Conservation (phyloP, 1,140 invertebrate genomes). For the Drosophila cardini region DNA sequence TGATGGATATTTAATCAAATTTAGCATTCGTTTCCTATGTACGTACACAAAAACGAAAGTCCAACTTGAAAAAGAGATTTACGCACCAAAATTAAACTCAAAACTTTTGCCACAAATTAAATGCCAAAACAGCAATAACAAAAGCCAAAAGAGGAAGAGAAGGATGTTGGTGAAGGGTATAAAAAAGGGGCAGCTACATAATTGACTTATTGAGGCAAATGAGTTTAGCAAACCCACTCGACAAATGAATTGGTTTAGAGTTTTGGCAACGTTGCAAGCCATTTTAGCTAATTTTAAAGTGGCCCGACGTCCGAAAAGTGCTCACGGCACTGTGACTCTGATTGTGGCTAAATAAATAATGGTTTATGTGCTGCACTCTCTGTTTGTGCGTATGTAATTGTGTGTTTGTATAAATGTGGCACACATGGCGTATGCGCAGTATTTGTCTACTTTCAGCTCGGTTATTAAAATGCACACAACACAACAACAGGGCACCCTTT, state of each 20-base stretch:
- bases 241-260: conserved; percentile 63
- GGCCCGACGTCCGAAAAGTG: conserved; percentile 39
- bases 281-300: conserved; percentile 78
- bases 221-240: conserved; percentile 56
- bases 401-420: conserved; percentile 20
- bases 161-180: not conserved
- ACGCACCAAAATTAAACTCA: conserved; percentile 14
- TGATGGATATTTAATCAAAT: too few relatives aligned
- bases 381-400: conserved; percentile 11
- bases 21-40: too few relatives aligned
- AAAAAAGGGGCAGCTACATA: conserved; percentile 44
- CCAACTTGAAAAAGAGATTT: conserved; percentile 15
- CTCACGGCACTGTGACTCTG: conserved; percentile 15
- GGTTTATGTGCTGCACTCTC: conserved; percentile 49
- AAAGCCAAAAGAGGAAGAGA: too few relatives aligned
- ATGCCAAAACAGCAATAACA: conserved; percentile 14
- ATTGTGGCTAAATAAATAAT: conserved; percentile 76
- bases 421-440: conserved; percentile 75
- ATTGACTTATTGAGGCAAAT: conserved; percentile 76
- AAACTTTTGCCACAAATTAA: conserved; percentile 31
- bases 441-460: conserved; percentile 63
- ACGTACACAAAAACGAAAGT: not conserved
- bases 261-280: conserved; percentile 43
- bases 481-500: conserved; percentile 27
- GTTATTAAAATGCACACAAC: conserved; percentile 70